Conservation (phyloP, 2,113 vertebrate genomes). For the Hippocampus abdominalis region DNA sequence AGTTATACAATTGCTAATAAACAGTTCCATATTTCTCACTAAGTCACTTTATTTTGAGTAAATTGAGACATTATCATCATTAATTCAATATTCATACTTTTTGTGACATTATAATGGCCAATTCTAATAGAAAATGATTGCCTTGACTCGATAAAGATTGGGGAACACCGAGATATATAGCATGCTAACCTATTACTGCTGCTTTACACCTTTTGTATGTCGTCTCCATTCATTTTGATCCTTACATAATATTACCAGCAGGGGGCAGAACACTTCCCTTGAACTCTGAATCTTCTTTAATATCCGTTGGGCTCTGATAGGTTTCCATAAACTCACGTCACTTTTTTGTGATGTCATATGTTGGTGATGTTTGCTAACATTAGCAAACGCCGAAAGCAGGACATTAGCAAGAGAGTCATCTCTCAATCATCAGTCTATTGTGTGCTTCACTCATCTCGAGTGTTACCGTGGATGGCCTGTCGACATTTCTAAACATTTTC, state of each 20-base stretch:
- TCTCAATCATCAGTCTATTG: constrained; percentile 15
- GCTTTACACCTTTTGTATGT: too few species aligned
- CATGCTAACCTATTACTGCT: too few species aligned
- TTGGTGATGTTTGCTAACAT: neutral
- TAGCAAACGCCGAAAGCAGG: neutral
- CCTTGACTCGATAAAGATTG: too few species aligned
- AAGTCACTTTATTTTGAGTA: too few species aligned
- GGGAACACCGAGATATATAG: too few species aligned
- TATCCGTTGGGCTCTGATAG: constrained; percentile 4
- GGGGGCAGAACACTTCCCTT: constrained; percentile 39
- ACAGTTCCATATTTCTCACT: too few species aligned
- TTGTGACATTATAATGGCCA: too few species aligned
- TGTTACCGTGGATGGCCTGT: constrained; percentile 41
- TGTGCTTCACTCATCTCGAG: constrained; percentile 42
- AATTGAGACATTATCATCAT: too few species aligned
- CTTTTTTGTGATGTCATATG: constrained; percentile 2
- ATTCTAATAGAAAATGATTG: too few species aligned
- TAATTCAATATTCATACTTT: too few species aligned
- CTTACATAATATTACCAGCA: constrained; percentile 38
- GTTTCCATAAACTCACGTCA: neutral
- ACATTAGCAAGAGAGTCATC: neutral
- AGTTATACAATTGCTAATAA: too few species aligned
- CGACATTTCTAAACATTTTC: constrained; percentile 24
- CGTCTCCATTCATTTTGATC: neutral
- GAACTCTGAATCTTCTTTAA: neutral